Evolutionary conservation across 2,797 vertebrate species (phyloP).

Genomic region (Chrysocyon brachyurus): DNA sequence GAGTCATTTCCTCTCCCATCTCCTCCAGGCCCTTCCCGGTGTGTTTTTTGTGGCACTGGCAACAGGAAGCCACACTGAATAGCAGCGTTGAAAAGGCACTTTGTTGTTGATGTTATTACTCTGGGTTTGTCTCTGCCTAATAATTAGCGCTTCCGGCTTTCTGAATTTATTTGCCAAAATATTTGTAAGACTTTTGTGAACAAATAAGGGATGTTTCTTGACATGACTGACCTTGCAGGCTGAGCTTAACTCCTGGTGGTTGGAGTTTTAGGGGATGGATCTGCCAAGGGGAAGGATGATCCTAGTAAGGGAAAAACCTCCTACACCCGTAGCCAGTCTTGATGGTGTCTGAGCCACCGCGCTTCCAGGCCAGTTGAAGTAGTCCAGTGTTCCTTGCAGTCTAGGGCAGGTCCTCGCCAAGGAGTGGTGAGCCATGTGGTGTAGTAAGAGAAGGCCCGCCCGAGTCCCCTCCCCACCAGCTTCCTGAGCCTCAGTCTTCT

Average conservation of each 20-base stretch:
- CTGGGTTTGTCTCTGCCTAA: slow-evolving; percentile 77
- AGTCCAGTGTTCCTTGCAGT: background rate
- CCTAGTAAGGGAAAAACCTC: slow-evolving; percentile 61
- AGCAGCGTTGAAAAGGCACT: slow-evolving; percentile 82
- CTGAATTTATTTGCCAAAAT: slow-evolving; percentile 80
- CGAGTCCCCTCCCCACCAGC: background rate
- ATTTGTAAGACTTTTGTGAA: slow-evolving; percentile 72
- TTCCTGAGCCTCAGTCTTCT: background rate
- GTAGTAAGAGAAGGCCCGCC: background rate
- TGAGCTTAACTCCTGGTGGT: background rate
- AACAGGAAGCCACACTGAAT: slow-evolving; percentile 77
- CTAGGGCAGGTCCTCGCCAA: background rate
- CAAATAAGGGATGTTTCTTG: slow-evolving; percentile 73
- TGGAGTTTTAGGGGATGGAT: slow-evolving; percentile 18
- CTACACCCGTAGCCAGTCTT: background rate
- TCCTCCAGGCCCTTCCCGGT: slow-evolving; percentile 68
- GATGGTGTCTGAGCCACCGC: background rate
- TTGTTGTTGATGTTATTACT: slow-evolving; percentile 81
- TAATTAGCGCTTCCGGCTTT: slow-evolving; percentile 80
- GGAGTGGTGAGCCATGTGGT: background rate
- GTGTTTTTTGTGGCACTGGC: slow-evolving; percentile 72
- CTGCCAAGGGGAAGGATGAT: slow-evolving; percentile 39
- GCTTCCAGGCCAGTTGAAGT: background rate
- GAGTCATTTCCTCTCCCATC: slow-evolving; percentile 72
- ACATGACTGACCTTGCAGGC: slow-evolving; percentile 58